These are phyloP conservation scores for Spialia ferax DNA, from an alignment of 2,888 invertebrate species.

Conservation along the genomic window DNA sequence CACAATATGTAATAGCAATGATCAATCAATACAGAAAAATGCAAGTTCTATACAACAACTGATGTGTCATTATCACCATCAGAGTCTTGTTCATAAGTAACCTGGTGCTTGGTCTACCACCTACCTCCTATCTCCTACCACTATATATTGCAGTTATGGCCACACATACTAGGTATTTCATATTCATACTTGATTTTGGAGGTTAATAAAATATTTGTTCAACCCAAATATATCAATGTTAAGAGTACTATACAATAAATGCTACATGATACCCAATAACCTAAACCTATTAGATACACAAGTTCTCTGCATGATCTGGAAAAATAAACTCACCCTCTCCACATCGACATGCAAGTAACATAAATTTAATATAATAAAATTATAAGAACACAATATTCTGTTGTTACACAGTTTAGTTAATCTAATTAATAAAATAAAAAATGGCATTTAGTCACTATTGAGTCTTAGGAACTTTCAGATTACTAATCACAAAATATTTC, in stretches of 20 bases:
- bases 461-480: slow-evolving; percentile 80
- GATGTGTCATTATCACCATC: slow-evolving; percentile 41
- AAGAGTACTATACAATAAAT: slow-evolving; percentile 18
- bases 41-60: slow-evolving; percentile 50
- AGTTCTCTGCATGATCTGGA: background rate
- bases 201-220: slow-evolving; percentile 44
- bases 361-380: slow-evolving; percentile 49
- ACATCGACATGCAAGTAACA: slow-evolving; percentile 24
- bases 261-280: slow-evolving; percentile 20
- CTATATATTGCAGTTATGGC: slow-evolving; percentile 50
- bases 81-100: slow-evolving; percentile 50
- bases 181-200: slow-evolving; percentile 45
- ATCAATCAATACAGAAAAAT: slow-evolving; percentile 63
- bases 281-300: slow-evolving; percentile 19
- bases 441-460: slow-evolving; percentile 79
- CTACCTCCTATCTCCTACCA: slow-evolving; percentile 2
- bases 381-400: slow-evolving; percentile 64
- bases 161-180: slow-evolving; percentile 47
- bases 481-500: slow-evolving; percentile 58
- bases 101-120: slow-evolving; percentile 31
- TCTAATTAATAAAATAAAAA: slow-evolving; percentile 57
- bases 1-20: slow-evolving; percentile 76
- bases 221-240: slow-evolving; percentile 25
- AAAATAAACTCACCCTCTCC: background rate
- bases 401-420: slow-evolving; percentile 55